Evolutionary conservation across 2,113 vertebrate genomes (phyloP).

Genomic region (Macaca fascicularis): DNA sequence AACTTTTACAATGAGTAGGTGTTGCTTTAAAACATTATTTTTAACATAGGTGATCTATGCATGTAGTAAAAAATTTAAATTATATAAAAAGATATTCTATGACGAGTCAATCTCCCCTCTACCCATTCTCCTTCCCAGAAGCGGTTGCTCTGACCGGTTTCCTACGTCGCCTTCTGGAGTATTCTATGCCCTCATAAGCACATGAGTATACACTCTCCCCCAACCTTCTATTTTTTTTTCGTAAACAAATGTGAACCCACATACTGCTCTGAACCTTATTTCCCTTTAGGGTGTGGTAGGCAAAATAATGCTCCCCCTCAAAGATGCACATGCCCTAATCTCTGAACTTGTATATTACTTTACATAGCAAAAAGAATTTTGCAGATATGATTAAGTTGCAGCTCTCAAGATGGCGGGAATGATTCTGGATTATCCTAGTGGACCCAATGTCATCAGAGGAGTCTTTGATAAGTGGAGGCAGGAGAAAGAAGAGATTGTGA

Average conservation of each 20-base stretch:
- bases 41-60: conserved; percentile 2
- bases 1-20: conserved; percentile 23
- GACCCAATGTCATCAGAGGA: not conserved
- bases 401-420: too few relatives aligned
- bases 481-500: not conserved
- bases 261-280: not conserved
- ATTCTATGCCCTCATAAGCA: not conserved
- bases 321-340: not conserved
- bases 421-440: not conserved
- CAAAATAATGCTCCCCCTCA: not conserved
- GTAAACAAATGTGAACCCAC: not conserved
- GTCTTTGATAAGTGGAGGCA: not conserved
- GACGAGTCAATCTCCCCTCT: not conserved
- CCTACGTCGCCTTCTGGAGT: not conserved
- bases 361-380: not conserved
- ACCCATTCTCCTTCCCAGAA: not conserved
- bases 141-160: not conserved
- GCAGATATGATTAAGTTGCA: not conserved
- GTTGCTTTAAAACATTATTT: conserved; percentile 53
- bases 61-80: conserved; percentile 28
- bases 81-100: not conserved
- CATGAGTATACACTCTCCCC: not conserved
- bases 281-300: not conserved
- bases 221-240: not conserved
- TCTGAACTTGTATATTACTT: not conserved